Evolutionary conservation across 2,797 vertebrate species (phyloP).

Genomic region (Otus scops): DNA sequence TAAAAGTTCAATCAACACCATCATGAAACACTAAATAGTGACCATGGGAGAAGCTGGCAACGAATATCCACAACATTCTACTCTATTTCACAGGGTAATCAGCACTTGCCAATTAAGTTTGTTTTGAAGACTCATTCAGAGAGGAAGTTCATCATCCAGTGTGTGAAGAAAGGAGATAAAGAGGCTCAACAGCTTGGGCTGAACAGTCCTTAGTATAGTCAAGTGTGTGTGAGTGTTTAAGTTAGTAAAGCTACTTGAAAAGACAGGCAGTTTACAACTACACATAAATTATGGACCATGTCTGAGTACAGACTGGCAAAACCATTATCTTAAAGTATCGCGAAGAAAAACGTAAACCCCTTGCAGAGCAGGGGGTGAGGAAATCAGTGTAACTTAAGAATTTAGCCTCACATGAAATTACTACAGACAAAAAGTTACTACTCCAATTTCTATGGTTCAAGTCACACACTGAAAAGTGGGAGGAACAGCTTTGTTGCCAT

Average conservation of each 20-base stretch:
- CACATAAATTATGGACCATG: rapidly evolving
- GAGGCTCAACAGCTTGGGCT: not conserved
- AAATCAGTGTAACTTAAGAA: not conserved
- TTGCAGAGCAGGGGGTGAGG: not conserved
- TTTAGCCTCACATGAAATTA: not conserved
- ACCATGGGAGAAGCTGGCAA: not conserved
- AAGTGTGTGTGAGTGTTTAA: not conserved
- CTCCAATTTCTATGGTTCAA: not conserved
- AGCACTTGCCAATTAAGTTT: not conserved
- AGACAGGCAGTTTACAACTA: not conserved
- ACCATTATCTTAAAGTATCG: not conserved
- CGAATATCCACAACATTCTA: not conserved
- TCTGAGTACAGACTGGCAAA: not conserved
- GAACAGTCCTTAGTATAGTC: not conserved
- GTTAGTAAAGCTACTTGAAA: not conserved
- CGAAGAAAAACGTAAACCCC: not conserved
- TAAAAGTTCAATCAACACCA: not conserved
- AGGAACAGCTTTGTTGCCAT: not conserved
- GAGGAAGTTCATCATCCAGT: not conserved
- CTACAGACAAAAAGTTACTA: not conserved
- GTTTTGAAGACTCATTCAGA: not conserved
- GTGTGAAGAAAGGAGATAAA: not conserved
- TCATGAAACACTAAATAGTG: not conserved
- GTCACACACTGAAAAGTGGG: not conserved
- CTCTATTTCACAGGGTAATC: not conserved